Percentiles rank a stretch among this genome's conserved stretches.
These are phyloP conservation scores for Euglossa dilemma DNA, from an alignment of 1,140 invertebrate species.

Conservation along the genomic window DNA sequence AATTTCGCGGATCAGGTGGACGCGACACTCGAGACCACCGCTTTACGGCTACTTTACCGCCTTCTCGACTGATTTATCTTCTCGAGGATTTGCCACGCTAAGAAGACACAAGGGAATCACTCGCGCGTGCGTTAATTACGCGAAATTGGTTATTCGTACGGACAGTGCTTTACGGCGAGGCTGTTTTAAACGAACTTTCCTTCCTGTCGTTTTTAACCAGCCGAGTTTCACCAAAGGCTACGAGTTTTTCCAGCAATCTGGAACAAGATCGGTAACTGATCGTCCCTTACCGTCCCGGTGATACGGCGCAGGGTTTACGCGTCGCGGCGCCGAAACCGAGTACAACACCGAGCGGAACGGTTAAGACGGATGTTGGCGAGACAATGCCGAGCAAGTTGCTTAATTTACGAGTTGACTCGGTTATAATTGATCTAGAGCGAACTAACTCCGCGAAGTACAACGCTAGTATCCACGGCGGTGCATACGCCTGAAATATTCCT, in stretches of 20 bases:
- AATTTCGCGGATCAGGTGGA: too few relatives aligned
- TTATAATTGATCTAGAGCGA: slow-evolving; percentile 13
- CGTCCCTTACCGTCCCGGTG: neutral
- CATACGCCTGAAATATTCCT: too few relatives aligned
- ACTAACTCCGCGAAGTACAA: neutral
- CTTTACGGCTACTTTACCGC: too few relatives aligned
- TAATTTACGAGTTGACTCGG: slow-evolving; percentile 11
- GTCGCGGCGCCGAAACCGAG: neutral
- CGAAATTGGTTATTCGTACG: slow-evolving; percentile 56
- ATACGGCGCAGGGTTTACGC: too few relatives aligned
- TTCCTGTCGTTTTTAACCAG: slow-evolving; percentile 36
- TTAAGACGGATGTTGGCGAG: slow-evolving; percentile 8
- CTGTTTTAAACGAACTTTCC: slow-evolving; percentile 56
- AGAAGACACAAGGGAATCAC: neutral
- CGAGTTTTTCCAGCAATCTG: slow-evolving; percentile 1
- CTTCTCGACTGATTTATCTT: neutral
- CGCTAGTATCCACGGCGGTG: neutral
- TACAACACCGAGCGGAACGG: neutral
- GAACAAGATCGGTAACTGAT: slow-evolving; percentile 3
- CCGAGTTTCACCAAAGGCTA: slow-evolving; percentile 36
- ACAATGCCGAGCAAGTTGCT: neutral
- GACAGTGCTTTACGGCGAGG: slow-evolving; percentile 35
- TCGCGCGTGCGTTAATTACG: slow-evolving; percentile 58
- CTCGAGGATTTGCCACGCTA: neutral
- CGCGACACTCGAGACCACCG: too few relatives aligned